Conservation (phyloP, 1,140 invertebrate genomes). For the Drosophila pectinifera region DNA sequence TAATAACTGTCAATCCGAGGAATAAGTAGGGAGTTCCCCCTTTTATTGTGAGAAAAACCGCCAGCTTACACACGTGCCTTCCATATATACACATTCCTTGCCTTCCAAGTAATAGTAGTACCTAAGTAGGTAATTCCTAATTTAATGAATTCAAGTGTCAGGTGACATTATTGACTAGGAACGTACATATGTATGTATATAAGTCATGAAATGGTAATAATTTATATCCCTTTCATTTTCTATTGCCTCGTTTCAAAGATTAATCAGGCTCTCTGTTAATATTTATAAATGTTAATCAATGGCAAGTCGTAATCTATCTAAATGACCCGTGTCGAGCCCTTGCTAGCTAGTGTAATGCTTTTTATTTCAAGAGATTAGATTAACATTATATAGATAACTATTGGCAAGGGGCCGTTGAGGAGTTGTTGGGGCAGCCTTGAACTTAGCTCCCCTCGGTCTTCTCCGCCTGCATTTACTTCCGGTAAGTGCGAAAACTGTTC, state of each 20-base stretch:
- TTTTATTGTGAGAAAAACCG: background rate
- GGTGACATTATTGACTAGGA: background rate
- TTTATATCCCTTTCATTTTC: constrained; percentile 8
- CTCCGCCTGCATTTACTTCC: constrained; percentile 14
- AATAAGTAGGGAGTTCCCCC: constrained; percentile 1
- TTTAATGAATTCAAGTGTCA: background rate
- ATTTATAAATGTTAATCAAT: background rate
- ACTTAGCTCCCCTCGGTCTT: constrained; percentile 4
- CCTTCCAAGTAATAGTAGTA: too few species aligned
- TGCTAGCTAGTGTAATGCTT: constrained; percentile 45
- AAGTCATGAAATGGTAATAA: background rate
- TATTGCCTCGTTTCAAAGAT: constrained; percentile 1
- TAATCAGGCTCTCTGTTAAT: background rate
- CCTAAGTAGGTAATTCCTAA: too few species aligned
- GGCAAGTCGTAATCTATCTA: background rate
- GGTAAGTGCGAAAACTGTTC: constrained; percentile 77
- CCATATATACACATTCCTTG: too few species aligned
- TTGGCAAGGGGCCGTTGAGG: constrained; percentile 7
- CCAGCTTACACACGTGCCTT: background rate
- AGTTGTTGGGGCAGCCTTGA: constrained; percentile 31
- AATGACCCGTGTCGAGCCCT: background rate
- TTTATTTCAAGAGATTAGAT: constrained; percentile 61
- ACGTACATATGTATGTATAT: background rate
- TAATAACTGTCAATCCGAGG: background rate
- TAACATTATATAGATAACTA: constrained; percentile 41